A percentile compares a stretch with the other conserved stretches of the same genome.
These are phyloP conservation scores for Sialia sialis DNA, from an alignment of 2,113 vertebrate genomes.

Conservation along the genomic window DNA sequence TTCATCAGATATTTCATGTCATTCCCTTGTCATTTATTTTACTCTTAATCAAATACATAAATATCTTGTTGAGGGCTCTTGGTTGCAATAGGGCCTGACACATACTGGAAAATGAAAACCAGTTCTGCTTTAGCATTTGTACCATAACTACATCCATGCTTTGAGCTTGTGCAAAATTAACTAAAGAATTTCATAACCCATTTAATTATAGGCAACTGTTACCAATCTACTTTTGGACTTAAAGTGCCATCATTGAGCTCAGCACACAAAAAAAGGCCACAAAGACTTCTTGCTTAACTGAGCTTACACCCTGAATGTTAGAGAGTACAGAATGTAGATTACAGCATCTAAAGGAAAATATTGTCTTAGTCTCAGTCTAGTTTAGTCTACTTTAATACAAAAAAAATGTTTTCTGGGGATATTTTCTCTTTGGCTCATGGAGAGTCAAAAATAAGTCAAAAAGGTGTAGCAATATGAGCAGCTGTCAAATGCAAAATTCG, in stretches of 20 bases:
- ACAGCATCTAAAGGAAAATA: neutral
- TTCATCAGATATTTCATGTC: rapidly evolving
- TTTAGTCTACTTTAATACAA: neutral
- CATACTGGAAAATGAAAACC: neutral
- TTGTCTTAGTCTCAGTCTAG: neutral
- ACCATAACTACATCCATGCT: neutral
- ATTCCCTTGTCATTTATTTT: neutral
- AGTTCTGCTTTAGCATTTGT: neutral
- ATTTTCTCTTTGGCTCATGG: neutral
- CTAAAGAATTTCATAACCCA: neutral
- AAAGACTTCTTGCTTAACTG: neutral
- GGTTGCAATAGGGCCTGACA: neutral
- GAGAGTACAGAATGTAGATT: neutral
- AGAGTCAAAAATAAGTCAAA: neutral
- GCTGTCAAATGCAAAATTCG: neutral
- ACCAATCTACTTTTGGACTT: neutral
- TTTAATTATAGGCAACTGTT: neutral
- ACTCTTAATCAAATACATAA: neutral
- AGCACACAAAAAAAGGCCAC: neutral
- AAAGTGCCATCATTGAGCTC: neutral
- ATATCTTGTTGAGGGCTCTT: neutral
- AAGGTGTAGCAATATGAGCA: neutral
- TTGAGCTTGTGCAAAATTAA: neutral
- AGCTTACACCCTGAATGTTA: neutral
- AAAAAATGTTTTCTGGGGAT: neutral